Evolutionary conservation across 64 coral and sea anemone species (phyloP).

Genomic region (Pocillopora verrucosa): DNA sequence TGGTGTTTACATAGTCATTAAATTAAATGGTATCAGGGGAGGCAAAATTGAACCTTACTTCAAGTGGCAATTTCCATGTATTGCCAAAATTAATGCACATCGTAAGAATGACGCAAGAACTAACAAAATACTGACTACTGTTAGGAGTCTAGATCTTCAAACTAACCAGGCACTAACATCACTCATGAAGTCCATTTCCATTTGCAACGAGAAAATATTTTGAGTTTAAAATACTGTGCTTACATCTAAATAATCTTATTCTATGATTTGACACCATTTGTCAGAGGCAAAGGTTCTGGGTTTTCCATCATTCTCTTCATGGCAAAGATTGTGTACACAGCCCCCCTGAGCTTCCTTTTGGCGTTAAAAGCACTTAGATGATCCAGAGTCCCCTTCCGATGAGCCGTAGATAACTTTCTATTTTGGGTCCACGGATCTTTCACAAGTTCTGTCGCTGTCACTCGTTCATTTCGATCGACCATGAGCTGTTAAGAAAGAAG

Average conservation of each 20-base stretch:
- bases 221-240: not conserved
- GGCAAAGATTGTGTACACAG: conserved; percentile 72
- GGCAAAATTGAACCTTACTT: too few species aligned
- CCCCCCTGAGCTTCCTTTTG: conserved; percentile 70
- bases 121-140: too few species aligned
- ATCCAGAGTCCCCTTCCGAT: conserved; percentile 76
- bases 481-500: conserved; percentile 28
- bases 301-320: conserved; percentile 62
- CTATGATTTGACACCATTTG: conserved; percentile 5
- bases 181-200: too few species aligned
- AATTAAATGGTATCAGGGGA: too few species aligned
- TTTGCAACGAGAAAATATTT: not conserved
- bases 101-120: too few species aligned
- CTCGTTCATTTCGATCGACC: conserved; percentile 56
- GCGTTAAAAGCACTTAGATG: conserved; percentile 66
- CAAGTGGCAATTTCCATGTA: too few species aligned
- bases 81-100: too few species aligned
- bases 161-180: too few species aligned
- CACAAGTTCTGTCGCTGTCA: conserved; percentile 47
- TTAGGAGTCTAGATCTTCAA: too few species aligned
- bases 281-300: conserved; percentile 22
- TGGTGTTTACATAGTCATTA: too few species aligned
- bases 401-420: conserved; percentile 53
- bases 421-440: conserved; percentile 64
- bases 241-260: not conserved